A percentile compares a stretch with the other conserved stretches of the same genome.
Evolutionary conservation across 2,888 invertebrate genomes (phyloP).

Genomic region (Dicycla oo): DNA sequence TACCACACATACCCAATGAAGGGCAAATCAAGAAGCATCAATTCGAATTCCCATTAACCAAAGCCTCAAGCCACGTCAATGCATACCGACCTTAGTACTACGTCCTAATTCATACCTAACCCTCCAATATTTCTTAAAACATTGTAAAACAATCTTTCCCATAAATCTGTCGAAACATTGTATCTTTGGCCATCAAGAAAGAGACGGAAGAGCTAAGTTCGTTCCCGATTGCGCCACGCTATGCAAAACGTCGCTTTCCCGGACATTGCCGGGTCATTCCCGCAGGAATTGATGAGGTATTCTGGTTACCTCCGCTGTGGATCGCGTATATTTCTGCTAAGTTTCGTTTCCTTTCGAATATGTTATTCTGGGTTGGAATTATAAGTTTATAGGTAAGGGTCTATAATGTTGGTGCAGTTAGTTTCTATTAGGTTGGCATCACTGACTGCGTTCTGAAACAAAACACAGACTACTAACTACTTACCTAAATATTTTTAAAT

Average conservation of each 20-base stretch:
- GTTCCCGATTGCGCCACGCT: constrained; percentile 53
- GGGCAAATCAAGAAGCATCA: background rate
- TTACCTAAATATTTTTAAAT: background rate
- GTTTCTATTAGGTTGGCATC: background rate
- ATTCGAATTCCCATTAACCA: background rate
- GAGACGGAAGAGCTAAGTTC: constrained; percentile 61
- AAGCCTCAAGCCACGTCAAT: constrained; percentile 1
- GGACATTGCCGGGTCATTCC: constrained; percentile 65
- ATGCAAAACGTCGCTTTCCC: constrained; percentile 68
- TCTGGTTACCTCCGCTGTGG: constrained; percentile 60
- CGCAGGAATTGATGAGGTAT: constrained; percentile 63
- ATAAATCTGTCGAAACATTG: constrained; percentile 59
- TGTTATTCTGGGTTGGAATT: constrained; percentile 31
- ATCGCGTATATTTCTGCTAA: constrained; percentile 41
- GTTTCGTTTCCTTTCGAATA: constrained; percentile 57
- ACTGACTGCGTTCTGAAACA: background rate
- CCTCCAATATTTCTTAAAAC: constrained; percentile 50
- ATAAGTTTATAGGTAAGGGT: constrained; percentile 12
- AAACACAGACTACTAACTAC: background rate
- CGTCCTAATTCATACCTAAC: constrained; percentile 8
- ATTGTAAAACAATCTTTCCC: constrained; percentile 51
- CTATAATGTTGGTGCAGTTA: too few species aligned
- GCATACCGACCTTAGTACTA: constrained; percentile 10
- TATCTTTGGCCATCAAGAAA: constrained; percentile 61
- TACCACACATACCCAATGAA: background rate